Evolutionary conservation across 2,113 vertebrate species (phyloP), one percentile per base, ranked within the genome.

Genomic region (Nycticebus coucang): DNA sequence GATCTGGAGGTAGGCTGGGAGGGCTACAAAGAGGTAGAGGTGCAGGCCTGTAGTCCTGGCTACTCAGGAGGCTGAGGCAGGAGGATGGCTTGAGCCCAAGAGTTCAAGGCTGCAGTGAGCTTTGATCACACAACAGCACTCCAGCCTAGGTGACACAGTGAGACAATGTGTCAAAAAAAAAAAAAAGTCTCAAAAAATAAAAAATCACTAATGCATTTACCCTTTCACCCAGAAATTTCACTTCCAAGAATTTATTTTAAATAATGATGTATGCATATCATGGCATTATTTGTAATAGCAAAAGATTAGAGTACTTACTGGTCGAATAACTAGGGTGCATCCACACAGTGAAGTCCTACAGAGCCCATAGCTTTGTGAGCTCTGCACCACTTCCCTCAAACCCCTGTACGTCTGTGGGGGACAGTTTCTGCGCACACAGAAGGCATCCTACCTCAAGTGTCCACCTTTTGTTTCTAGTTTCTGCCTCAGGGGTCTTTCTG

Each of bases 351-450:
- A n/a, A 82, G n/a, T 88, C 13, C 35, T 37, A 8, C 55, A 37
- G 59, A 74, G 30, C 14, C 59, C 30, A 11, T 35, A 35, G 45
- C 57, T 37, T 37, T 21, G 22, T n/a, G 71, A 17, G 18, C 53
- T 33, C 18, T 19, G 17, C 18, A 19, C 37, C 50, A 74, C 77
- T 21, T 41, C 57, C 41, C 24, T n/a, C 37, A 60, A 28, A 6
- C 19, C 4, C 37, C 21, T 41, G 64, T 0, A 3, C n/a, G 19
- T 18, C 68, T 30, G 15, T 0, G 0, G 53, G 7, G 26, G 62
- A 37, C n/a, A 21, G 62, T 78, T 41, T 77, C 37, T 41, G 17
- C 41, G 53, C n/a, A 28, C 21, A 75, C 21, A 4, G 8, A 84
- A 55, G n/a, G 62, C 21, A 2, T 15, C 66, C 57, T 71, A 7